Base-by-base conservation (phyloP, 1,140 invertebrate species). In the Pectinophora gossypiella region DNA sequence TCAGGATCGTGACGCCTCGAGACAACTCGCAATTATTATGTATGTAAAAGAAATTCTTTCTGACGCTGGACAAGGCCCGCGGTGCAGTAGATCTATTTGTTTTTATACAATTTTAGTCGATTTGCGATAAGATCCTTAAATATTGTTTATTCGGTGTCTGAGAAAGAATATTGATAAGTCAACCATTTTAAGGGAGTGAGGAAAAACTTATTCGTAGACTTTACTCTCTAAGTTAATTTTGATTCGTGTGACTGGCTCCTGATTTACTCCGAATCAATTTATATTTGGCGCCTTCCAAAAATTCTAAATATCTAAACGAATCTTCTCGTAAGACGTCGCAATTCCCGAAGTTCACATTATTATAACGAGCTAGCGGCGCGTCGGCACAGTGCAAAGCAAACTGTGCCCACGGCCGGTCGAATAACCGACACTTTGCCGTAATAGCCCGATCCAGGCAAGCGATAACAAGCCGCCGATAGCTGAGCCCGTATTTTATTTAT, bases 401-500 rank as follows among this genome's bases (percentile, higher is more conserved):
- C 68, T 87, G 79, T 77, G 78, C 79, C 75, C 75, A 84, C 74
- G 68, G 79, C 69, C 76, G 60, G 62, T 60, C 64, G 63, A 77
- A 87, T 87, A 87, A 78, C 81, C 73, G 72, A 76, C 73, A 85
- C 74, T 87, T 87, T 87, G 71, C 63, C 64, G 70, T 84, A 84
- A 84, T 81, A 74, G 72, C 75, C 59, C 68, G 76, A 82, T 84
- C 68, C 55, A 79, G 81, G 84, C 84, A 87, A 85, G 76, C 81
- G 84, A 87, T 85, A 87, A 87, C 84, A 87, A 87, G 79, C 77
- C 84, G 81, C 72, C 84, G 81, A 87, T 87, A 87, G 81, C 79
- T 85, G 80, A 85, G 85, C 84, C 78, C 84, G 84, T 87, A 87
- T 85, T 87, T 87, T 87, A 87, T 85, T 87, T 87, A 87, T 87